Evolutionary conservation across 2,797 vertebrate species (phyloP).

Genomic region (Pseudocheirus occidentalis): DNA sequence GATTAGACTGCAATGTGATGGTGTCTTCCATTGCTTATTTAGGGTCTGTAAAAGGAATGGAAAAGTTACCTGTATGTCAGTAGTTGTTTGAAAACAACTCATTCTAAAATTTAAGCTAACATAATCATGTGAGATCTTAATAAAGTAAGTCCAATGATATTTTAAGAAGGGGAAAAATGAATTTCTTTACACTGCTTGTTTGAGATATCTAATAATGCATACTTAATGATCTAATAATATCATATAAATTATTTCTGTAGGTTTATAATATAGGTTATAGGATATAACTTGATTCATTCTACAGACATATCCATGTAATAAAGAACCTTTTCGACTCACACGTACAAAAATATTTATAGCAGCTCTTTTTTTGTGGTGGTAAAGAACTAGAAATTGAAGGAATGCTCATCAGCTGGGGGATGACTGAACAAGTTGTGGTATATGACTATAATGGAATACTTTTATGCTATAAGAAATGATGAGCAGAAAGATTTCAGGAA

Average conservation of each 20-base stretch:
- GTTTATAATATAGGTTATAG: slow-evolving; percentile 9
- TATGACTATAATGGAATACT: no score
- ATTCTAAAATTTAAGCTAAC: slow-evolving; percentile 43
- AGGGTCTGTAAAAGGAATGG: neutral
- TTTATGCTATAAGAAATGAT: no score
- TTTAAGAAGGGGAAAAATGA: slow-evolving; percentile 43
- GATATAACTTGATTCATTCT: neutral
- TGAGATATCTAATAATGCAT: slow-evolving; percentile 5
- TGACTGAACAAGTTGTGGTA: no score
- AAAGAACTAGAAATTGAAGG: no score
- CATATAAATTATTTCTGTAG: slow-evolving; percentile 11
- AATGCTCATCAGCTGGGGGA: no score
- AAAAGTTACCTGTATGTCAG: neutral
- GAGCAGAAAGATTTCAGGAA: no score
- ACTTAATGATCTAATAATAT: neutral
- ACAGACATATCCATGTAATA: slow-evolving; percentile 52
- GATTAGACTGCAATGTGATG: neutral
- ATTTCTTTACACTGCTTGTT: slow-evolving; percentile 32
- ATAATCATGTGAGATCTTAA: slow-evolving; percentile 19
- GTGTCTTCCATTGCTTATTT: slow-evolving; percentile 6
- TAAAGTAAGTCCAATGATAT: slow-evolving; percentile 13
- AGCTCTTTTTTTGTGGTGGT: no score
- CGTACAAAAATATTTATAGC: no score
- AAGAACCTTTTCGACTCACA: neutral
- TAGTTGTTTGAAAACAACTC: slow-evolving; percentile 32